These are phyloP conservation scores for Loriculus beryllinus DNA, from an alignment of 2,797 vertebrate species.

Conservation along the genomic window DNA sequence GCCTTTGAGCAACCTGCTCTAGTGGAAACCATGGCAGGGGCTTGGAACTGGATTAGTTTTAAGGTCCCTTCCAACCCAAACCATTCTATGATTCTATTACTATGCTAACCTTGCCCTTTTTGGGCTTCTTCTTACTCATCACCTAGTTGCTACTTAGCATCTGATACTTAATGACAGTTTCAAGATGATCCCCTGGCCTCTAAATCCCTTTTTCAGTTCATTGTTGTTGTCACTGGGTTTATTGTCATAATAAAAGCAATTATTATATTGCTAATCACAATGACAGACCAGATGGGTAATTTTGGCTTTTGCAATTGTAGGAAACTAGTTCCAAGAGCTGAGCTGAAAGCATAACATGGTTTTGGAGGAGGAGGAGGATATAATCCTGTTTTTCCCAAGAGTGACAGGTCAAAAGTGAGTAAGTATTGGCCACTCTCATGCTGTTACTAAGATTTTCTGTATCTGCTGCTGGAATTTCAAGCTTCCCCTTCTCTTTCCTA, in stretches of 20 bases:
- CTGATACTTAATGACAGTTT: not conserved
- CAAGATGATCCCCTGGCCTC: not conserved
- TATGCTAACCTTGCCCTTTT: not conserved
- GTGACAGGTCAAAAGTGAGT: not conserved
- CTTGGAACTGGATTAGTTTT: not conserved
- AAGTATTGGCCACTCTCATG: not conserved
- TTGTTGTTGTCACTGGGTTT: not conserved
- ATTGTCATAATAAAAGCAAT: not conserved
- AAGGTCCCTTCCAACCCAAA: not conserved
- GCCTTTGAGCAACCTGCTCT: rapidly evolving
- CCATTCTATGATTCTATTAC: not conserved
- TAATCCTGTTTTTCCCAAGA: not conserved
- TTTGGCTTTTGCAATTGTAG: not conserved
- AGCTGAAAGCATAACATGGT: not conserved
- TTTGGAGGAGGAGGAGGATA: not conserved
- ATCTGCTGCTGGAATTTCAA: not conserved
- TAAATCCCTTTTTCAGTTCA: not conserved
- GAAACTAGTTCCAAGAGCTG: not conserved
- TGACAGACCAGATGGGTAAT: not conserved
- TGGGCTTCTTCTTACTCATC: not conserved
- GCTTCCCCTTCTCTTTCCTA: not conserved
- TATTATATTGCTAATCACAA: not conserved
- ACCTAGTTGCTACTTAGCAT: not conserved
- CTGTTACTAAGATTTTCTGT: not conserved
- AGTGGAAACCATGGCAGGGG: not conserved